Evolutionary conservation across 2,888 invertebrate species (phyloP).

Genomic region (Clunio marinus): DNA sequence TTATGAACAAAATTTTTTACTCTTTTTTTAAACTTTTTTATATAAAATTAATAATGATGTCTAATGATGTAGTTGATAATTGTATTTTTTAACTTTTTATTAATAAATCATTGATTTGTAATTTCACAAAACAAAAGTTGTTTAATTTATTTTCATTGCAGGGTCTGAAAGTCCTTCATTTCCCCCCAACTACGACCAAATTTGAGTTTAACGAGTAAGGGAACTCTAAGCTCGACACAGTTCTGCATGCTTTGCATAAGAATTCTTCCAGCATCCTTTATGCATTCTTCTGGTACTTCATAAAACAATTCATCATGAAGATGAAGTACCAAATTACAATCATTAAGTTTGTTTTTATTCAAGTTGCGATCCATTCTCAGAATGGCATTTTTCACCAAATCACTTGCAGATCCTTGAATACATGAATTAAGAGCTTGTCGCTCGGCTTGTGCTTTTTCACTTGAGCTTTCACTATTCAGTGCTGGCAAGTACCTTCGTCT

Average conservation of each 20-base stretch:
- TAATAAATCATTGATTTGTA: background rate
- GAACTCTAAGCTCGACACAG: conserved; percentile 66
- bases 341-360: conserved; percentile 49
- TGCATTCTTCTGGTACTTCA: conserved; percentile 66
- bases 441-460: conserved; percentile 71
- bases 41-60: too few species aligned
- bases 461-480: conserved; percentile 60
- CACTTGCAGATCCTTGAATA: conserved; percentile 95
- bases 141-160: background rate
- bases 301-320: conserved; percentile 95
- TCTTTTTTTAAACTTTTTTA: too few species aligned
- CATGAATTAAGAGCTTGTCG: conserved; percentile 95
- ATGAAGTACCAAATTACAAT: conserved; percentile 67
- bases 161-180: conserved; percentile 2
- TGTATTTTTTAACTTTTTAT: too few species aligned
- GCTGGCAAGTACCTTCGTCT: conserved; percentile 73
- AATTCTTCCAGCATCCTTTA: conserved; percentile 57
- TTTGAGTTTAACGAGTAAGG: conserved; percentile 84
- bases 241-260: conserved; percentile 78
- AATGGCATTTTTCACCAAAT: conserved; percentile 90
- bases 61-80: too few species aligned
- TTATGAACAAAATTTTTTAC: too few species aligned
- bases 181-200: conserved; percentile 76
- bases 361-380: conserved; percentile 64
- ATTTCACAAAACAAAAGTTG: background rate